These are phyloP conservation scores for Sylvilagus bachmani DNA, from an alignment of 2,113 vertebrate genomes.

Conservation along the genomic window DNA sequence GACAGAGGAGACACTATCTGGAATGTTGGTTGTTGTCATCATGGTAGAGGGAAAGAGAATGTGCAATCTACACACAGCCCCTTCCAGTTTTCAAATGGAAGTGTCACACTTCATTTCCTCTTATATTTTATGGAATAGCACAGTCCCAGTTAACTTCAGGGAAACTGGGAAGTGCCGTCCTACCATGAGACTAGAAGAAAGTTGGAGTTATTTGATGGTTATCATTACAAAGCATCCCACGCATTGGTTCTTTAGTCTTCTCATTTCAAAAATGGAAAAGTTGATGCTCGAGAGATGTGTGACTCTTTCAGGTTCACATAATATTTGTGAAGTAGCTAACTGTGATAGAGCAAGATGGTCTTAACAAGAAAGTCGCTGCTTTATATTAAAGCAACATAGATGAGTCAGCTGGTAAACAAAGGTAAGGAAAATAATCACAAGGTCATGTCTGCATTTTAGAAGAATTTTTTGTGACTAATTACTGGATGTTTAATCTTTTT, in stretches of 20 bases:
- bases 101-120: background rate
- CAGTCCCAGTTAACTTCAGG: background rate
- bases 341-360: background rate
- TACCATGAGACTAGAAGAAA: background rate
- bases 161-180: background rate
- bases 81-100: background rate
- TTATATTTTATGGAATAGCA: background rate
- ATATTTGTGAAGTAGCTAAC: background rate
- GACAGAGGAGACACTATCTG: background rate
- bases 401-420: background rate
- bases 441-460: background rate
- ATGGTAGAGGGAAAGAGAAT: background rate
- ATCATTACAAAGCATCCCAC: background rate
- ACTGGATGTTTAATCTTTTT: too few relatives aligned
- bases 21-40: background rate
- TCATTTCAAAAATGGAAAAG: background rate
- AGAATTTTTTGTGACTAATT: background rate
- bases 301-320: background rate
- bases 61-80: background rate
- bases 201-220: background rate
- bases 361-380: background rate
- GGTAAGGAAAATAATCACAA: background rate
- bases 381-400: background rate
- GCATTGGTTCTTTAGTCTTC: background rate
- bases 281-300: background rate